These are phyloP conservation scores for Eustalomyia histrio DNA, from an alignment of 2,888 invertebrate species.

Conservation along the genomic window DNA sequence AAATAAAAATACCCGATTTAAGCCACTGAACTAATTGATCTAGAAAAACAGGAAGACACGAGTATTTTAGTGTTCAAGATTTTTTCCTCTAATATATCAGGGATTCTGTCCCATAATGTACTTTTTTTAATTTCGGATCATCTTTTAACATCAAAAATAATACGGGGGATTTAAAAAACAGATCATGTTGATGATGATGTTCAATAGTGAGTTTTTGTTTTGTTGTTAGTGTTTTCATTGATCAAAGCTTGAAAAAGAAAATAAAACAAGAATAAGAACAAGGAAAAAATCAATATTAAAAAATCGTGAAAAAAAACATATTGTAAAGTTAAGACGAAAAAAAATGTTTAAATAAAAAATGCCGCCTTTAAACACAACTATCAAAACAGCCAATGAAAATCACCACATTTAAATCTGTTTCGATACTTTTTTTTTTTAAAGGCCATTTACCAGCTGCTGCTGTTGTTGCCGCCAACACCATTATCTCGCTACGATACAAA, in stretches of 20 bases:
- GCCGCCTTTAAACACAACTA: constrained; percentile 62
- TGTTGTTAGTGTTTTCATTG: constrained; percentile 45
- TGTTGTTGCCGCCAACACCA: constrained; percentile 65
- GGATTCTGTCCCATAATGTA: background rate
- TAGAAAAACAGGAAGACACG: no score
- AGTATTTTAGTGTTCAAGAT: background rate
- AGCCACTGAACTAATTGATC: no score
- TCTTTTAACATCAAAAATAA: constrained; percentile 28
- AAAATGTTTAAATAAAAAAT: constrained; percentile 49
- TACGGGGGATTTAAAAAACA: constrained; percentile 28
- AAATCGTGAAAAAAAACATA: constrained; percentile 29
- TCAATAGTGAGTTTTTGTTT: constrained; percentile 32
- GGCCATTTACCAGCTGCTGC: constrained; percentile 65
- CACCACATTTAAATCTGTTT: constrained; percentile 63
- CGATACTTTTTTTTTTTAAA: constrained; percentile 37
- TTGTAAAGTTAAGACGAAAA: constrained; percentile 26
- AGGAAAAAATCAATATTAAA: constrained; percentile 50
- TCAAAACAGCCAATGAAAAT: constrained; percentile 65
- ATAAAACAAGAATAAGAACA: constrained; percentile 40
- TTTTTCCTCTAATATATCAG: background rate
- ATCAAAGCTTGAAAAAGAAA: constrained; percentile 19
- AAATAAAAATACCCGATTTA: no score
- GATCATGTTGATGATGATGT: constrained; percentile 40
- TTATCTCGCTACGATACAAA: constrained; percentile 54
- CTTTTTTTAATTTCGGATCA: constrained; percentile 24